Conservation (phyloP, 2,113 vertebrate species). For the Pithys albifrons region DNA sequence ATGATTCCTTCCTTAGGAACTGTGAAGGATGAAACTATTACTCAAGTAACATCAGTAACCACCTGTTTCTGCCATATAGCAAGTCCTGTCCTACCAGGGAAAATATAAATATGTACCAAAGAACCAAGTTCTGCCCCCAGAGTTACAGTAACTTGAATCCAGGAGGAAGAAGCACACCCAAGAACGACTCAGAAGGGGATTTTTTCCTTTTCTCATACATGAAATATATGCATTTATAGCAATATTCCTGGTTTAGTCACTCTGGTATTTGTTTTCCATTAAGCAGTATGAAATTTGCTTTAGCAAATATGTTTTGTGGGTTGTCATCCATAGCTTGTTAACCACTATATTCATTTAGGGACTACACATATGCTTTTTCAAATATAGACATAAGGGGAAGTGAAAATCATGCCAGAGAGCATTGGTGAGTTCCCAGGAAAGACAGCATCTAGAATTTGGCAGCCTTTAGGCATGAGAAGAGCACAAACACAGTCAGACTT, state of each 20-base stretch:
- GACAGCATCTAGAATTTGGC: slow-evolving; percentile 41
- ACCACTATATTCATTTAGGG: slow-evolving; percentile 54
- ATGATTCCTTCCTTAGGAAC: neutral
- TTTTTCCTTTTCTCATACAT: neutral
- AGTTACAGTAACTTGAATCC: neutral
- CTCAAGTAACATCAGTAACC: neutral
- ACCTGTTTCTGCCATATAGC: neutral
- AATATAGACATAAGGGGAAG: slow-evolving; percentile 60
- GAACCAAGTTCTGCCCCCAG: neutral
- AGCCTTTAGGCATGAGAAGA: slow-evolving; percentile 27
- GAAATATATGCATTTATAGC: neutral
- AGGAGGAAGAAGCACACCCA: neutral
- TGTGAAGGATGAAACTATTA: neutral
- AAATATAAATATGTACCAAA: neutral
- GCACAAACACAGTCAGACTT: neutral
- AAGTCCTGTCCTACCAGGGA: neutral
- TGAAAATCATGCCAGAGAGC: slow-evolving; percentile 56
- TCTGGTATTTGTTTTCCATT: slow-evolving; percentile 56
- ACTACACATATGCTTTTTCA: slow-evolving; percentile 51
- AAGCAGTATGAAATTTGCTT: slow-evolving; percentile 47
- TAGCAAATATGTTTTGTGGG: slow-evolving; percentile 56
- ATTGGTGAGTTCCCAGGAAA: slow-evolving; percentile 61
- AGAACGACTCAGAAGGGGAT: neutral
- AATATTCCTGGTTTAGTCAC: neutral
- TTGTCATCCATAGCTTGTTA: slow-evolving; percentile 62